Base-by-base conservation (phyloP, 2,888 invertebrate genomes). In the Torymus tubicola region DNA sequence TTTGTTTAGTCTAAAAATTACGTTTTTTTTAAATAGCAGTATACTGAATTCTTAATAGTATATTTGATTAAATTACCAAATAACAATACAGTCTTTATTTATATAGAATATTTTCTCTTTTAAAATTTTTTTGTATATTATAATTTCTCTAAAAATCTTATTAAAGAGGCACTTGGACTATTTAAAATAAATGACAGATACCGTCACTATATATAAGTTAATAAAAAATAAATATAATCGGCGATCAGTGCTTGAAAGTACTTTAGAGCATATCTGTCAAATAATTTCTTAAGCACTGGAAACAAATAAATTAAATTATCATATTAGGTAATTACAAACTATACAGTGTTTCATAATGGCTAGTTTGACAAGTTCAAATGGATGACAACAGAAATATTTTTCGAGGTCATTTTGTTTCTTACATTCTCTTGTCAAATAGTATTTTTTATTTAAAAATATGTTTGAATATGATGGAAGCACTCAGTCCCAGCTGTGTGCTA, bases 251-350 rank as follows among this genome's bases (percentile, higher is more conserved):
- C 57, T 21, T 1, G 5, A 2, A 60, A 68, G n/a, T 55, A 50
- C 60, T 10, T 58, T 50, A 61, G 42, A 57, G 2, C 55, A 69
- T 58, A 60, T 42, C 57, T 77, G 57, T 78, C 65, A 78, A 72
- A 72, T 72, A 78, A 61, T 18, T 52, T 68, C 18, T 78, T 67
- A 72, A 61, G 52, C 58, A 72, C 53, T 78, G 14, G n/a, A 67
- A 21, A 58, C 78, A 78, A 78, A 78, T 78, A 78, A 78, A 78
- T 78, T 61, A 72, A 67, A 67, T 42, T 53, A 14, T 67, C 21
- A 78, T 72, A 50, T 31, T 72, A 61, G 16, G n/a, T 60, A 58
- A 52, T 53, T 61, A 55, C 14, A 13, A 42, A 55, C 60, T 78
- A 52, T 58, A 71, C 24, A 55, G 50, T 70, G 52, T 57, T 60